Evolutionary conservation across 2,797 vertebrate species (phyloP), one percentile per base, ranked within the genome.

Genomic region (Sebastes itinus): DNA sequence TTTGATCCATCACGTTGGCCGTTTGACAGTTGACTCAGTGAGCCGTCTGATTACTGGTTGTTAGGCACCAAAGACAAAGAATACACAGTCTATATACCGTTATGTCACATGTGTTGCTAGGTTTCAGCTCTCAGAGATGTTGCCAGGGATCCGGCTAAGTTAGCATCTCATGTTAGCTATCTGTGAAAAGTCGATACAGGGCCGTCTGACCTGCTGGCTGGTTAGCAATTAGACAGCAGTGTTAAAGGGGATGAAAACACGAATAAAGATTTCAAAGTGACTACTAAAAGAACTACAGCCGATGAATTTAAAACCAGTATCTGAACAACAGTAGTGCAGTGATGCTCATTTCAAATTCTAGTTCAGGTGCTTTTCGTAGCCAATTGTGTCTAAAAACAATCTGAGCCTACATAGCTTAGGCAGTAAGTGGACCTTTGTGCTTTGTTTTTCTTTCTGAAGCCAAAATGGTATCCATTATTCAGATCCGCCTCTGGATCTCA

Each of bases 1-100:
- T 22, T 54, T 10, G 38, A 68, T 25, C 22, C 28, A 8, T 18
- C 7, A 8, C 6, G 20, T 27, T 18, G 56, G 30, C 33, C 11
- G 10, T 58, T 59, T 60, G 68, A 85, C 73, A 49, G 32, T 35
- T 64, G 18, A 77, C 23, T 42, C 38, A 25, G 52, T 54, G 6
- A 69, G 54, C 60, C 56, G 58, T 62, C 42, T 66, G 52, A 71
- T 81, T 27, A 59, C 28, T 12, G 13, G 73, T 87, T 85, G 75
- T 83, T 33, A 65, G 75, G 75, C 82, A 87, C 81, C 75, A 64
- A 75, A 32, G 25, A 67, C 67, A 59, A 35, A 52, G 54, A 62
- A 33, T 23, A 63, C 32, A 14, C 32, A 11, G 5, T 25, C 4
- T 9, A 30, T 59, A 22, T 42, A 49, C 25, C 25, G 38, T 46